phyloP scores from a whole-genome alignment of 2,797 vertebrate species.

The Acridotheres tristis region DNA sequence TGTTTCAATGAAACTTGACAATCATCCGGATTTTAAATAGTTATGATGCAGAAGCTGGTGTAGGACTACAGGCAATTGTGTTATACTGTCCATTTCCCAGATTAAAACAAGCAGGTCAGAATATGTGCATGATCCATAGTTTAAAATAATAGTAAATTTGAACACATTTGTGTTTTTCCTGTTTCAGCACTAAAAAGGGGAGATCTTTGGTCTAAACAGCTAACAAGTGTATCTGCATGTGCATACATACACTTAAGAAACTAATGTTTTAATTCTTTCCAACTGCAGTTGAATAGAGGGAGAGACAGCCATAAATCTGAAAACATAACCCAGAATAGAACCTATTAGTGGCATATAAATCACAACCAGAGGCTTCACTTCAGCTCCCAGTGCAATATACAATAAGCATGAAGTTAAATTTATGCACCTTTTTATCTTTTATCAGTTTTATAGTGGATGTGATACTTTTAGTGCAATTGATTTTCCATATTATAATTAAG shows the following conservation, averaged over 20 bases:
- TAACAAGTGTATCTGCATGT: not conserved
- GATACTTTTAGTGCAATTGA: not conserved
- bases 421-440: not conserved
- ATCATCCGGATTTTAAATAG: not conserved
- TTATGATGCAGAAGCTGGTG: not conserved
- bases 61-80: not conserved
- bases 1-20: not conserved
- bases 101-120: not conserved
- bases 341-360: slow-evolving; percentile 25
- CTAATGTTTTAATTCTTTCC: not conserved
- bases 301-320: slow-evolving; percentile 33
- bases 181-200: not conserved
- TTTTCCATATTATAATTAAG: slow-evolving; percentile 4
- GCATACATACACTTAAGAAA: not conserved
- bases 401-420: slow-evolving; percentile 7
- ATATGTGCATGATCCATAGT: not conserved
- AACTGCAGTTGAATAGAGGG: not conserved
- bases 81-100: not conserved
- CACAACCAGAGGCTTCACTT: not conserved
- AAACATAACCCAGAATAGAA: slow-evolving; percentile 2
- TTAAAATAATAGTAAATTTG: not conserved
- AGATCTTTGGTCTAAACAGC: not conserved
- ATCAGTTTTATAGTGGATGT: not conserved
- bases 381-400: slow-evolving; percentile 3
- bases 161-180: not conserved